Evolutionary conservation across 2,113 vertebrate genomes (phyloP).

Genomic region (Nibea coibor): DNA sequence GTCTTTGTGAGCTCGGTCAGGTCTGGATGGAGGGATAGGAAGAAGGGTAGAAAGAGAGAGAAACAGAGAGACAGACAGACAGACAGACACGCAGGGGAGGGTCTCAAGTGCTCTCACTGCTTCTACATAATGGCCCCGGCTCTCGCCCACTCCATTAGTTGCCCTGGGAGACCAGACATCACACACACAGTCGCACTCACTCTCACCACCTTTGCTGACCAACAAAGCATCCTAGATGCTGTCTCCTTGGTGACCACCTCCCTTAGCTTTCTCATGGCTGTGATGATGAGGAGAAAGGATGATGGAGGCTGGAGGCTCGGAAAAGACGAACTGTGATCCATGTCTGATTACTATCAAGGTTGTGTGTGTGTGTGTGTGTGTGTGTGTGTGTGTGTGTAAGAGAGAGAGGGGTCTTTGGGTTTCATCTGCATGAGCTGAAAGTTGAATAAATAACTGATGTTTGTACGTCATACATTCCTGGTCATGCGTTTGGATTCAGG

Average conservation of each 20-base stretch:
- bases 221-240: conserved; percentile 90
- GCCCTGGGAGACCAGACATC: conserved; percentile 93
- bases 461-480: not conserved
- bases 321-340: conserved; percentile 17
- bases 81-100: conserved; percentile 64
- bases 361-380: not conserved
- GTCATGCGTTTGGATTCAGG: not conserved
- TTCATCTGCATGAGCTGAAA: not conserved
- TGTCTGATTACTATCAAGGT: conserved; percentile 11
- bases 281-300: conserved; percentile 51
- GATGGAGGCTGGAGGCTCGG: conserved; percentile 50
- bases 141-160: conserved; percentile 99
- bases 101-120: conserved; percentile 93
- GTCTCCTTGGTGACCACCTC: conserved; percentile 87
- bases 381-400: not conserved
- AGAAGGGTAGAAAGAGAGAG: conserved; percentile 51
- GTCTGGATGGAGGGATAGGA: conserved; percentile 74
- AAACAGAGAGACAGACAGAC: not conserved
- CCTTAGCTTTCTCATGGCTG: conserved; percentile 51
- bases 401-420: not conserved
- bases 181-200: conserved; percentile 77
- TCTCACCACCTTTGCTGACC: conserved; percentile 84
- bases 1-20: conserved; percentile 87
- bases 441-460: not conserved
- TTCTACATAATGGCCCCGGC: conserved; percentile 93